Conservation (phyloP, 2,888 invertebrate genomes). For the Polia nebulosa region DNA sequence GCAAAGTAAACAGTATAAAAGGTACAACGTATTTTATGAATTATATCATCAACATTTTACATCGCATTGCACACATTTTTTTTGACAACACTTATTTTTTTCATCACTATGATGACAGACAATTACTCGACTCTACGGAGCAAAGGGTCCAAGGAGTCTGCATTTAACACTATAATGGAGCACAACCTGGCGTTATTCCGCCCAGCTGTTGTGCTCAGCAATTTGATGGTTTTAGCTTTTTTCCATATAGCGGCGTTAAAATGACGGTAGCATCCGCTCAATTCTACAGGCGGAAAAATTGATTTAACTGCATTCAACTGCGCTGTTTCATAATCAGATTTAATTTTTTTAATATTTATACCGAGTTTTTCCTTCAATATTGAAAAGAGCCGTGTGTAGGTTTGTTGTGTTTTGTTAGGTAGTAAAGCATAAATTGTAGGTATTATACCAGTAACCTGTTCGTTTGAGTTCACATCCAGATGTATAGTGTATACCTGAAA, state of each 20-base stretch:
- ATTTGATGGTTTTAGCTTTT: background rate
- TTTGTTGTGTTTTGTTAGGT: slow-evolving; percentile 7
- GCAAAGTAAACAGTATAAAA: too few relatives aligned
- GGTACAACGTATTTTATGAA: too few relatives aligned
- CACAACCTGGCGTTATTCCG: slow-evolving; percentile 7
- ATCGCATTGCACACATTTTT: too few relatives aligned
- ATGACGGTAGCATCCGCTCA: slow-evolving; percentile 24
- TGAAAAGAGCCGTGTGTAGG: slow-evolving; percentile 5
- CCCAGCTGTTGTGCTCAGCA: slow-evolving; percentile 1
- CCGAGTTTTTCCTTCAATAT: slow-evolving; percentile 1
- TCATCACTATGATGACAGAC: slow-evolving; percentile 3
- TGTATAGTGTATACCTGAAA: slow-evolving; percentile 8
- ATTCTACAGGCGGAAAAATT: slow-evolving; percentile 11
- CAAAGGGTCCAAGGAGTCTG: too few relatives aligned
- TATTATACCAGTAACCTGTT: slow-evolving; percentile 5
- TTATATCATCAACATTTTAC: too few relatives aligned
- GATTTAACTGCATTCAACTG: slow-evolving; percentile 19
- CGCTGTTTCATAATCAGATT: slow-evolving; percentile 25
- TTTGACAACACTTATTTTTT: too few relatives aligned
- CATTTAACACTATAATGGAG: too few relatives aligned
- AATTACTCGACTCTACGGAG: too few relatives aligned
- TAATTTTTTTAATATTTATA: slow-evolving; percentile 6
- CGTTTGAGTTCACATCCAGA: slow-evolving; percentile 2
- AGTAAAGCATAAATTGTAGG: slow-evolving; percentile 4
- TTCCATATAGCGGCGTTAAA: slow-evolving; percentile 14